Evolutionary conservation across 2,113 vertebrate genomes (phyloP).

Genomic region (Platichthys stellatus): DNA sequence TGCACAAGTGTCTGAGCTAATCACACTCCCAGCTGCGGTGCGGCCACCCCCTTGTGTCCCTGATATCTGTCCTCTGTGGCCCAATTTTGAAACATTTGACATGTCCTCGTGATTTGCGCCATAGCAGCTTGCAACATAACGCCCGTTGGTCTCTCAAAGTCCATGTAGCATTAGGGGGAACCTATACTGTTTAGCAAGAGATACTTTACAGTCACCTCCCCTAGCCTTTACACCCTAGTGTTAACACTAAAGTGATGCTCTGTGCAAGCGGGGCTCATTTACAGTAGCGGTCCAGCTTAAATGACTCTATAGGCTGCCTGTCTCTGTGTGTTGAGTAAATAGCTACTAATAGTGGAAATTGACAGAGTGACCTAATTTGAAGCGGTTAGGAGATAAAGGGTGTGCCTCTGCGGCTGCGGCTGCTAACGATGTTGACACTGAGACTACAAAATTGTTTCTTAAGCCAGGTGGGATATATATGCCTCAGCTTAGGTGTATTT

Average conservation of each 20-base stretch:
- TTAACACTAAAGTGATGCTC: neutral
- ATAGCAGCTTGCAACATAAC: conserved; percentile 36
- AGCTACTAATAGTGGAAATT: conserved; percentile 37
- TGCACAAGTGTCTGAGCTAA: conserved; percentile 16
- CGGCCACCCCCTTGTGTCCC: neutral
- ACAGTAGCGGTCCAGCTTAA: neutral
- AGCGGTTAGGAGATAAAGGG: conserved; percentile 43
- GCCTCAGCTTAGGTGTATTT: neutral
- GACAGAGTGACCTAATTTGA: conserved; percentile 33
- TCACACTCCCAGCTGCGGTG: conserved; percentile 16
- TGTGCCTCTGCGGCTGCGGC: conserved; percentile 29
- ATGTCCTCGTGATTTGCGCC: conserved; percentile 30
- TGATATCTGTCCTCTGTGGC: conserved; percentile 5
- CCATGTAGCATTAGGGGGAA: conserved; percentile 22
- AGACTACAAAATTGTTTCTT: conserved; percentile 11
- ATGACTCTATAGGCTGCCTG: conserved; percentile 5
- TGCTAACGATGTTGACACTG: conserved; percentile 40
- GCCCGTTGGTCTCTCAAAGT: conserved; percentile 46
- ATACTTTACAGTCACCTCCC: neutral
- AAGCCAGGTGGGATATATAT: conserved; percentile 28
- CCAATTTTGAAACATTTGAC: conserved; percentile 42
- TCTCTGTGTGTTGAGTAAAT: conserved; percentile 16
- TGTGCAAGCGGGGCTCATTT: neutral
- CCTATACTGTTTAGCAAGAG: conserved; percentile 14
- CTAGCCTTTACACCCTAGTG: neutral